These are phyloP conservation scores for Brenthis ino DNA, from an alignment of 2,888 invertebrate species.

Conservation along the genomic window DNA sequence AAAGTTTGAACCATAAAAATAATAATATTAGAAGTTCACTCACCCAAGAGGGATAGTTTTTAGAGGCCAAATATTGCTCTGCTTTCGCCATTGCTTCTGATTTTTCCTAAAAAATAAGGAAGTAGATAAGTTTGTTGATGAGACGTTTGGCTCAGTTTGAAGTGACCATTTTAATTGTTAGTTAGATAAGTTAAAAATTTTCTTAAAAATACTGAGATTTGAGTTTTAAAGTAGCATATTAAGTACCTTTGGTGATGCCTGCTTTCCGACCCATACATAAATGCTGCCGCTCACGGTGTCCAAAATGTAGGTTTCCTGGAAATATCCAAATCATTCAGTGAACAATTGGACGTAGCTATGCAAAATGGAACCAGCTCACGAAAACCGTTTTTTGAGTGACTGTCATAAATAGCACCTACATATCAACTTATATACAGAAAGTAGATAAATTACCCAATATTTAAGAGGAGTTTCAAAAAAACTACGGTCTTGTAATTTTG, in stretches of 20 bases:
- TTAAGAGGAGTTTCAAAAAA: no score
- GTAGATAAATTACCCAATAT: no score
- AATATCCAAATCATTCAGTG: neutral
- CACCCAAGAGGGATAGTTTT: constrained; percentile 91
- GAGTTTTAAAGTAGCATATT: neutral
- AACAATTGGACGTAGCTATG: neutral
- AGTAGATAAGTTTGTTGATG: neutral
- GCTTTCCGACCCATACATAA: constrained; percentile 92
- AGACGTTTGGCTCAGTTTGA: no score
- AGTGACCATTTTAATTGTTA: no score
- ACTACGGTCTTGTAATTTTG: no score
- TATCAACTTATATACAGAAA: no score
- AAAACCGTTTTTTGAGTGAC: no score
- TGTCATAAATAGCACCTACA: no score
- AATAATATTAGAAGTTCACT: constrained; percentile 42
- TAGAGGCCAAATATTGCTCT: constrained; percentile 82
- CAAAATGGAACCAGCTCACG: no score
- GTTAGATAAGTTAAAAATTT: neutral
- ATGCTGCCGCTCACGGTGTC: constrained; percentile 90
- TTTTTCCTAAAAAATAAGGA: constrained; percentile 83
- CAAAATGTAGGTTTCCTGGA: constrained; percentile 89
- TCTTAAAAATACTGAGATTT: neutral
- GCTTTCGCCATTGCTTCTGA: constrained; percentile 88
- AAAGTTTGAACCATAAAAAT: neutral
- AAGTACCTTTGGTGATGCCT: constrained; percentile 79